Conservation (phyloP, 2,888 invertebrate species). For the Tiphia femorata region DNA sequence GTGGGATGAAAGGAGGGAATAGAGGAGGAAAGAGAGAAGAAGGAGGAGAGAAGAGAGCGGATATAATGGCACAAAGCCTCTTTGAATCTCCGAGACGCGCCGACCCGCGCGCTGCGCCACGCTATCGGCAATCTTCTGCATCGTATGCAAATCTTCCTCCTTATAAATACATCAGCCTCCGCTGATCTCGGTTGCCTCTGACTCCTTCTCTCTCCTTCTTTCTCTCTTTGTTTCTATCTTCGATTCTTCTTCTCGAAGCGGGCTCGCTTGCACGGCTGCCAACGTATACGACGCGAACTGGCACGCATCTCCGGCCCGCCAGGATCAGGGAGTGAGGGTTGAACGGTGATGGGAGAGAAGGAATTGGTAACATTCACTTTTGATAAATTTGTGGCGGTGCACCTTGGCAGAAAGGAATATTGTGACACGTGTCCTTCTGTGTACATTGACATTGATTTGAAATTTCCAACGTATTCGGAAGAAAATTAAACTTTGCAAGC, state of each 20-base stretch:
- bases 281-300: background rate
- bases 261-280: background rate
- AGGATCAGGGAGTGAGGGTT: background rate
- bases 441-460: too few relatives aligned
- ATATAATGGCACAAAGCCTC: constrained; percentile 65
- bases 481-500: too few relatives aligned
- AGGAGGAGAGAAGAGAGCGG: constrained; percentile 26
- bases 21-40: constrained; percentile 20
- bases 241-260: background rate
- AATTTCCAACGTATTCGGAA: too few relatives aligned
- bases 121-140: constrained; percentile 62
- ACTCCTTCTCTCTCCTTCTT: constrained; percentile 31
- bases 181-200: constrained; percentile 59
- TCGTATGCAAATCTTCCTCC: constrained; percentile 68
- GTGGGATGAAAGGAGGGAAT: constrained; percentile 27
- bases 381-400: too few relatives aligned
- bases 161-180: constrained; percentile 69
- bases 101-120: constrained; percentile 45
- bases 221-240: background rate
- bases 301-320: background rate
- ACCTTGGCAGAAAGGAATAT: too few relatives aligned
- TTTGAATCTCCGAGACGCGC: constrained; percentile 64
- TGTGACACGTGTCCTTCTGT: too few relatives aligned
- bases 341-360: constrained; percentile 5
- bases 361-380: too few relatives aligned